Evolutionary conservation across 2,888 invertebrate species (phyloP).

Genomic region (Capitulum mitella): DNA sequence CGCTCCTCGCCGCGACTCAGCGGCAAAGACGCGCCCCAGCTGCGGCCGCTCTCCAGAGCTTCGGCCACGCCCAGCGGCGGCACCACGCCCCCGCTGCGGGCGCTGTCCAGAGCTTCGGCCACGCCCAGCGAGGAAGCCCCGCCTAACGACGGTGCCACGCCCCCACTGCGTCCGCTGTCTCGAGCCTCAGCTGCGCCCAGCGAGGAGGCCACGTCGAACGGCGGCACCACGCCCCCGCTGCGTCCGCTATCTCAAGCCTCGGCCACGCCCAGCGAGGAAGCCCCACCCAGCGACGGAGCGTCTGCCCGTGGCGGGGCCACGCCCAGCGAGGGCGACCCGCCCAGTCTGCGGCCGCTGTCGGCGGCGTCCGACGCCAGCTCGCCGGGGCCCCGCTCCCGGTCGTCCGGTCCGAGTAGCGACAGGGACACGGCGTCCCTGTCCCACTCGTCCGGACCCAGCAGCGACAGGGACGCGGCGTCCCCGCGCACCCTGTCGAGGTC

Average conservation of each 20-base stretch:
- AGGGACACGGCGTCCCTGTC: neutral
- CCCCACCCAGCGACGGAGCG: neutral
- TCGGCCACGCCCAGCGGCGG: neutral
- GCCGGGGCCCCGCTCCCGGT: neutral
- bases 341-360: neutral
- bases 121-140: neutral
- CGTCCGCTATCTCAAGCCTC: neutral
- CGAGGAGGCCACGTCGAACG: too few relatives aligned
- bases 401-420: neutral
- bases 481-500: neutral
- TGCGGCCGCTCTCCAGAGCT: neutral
- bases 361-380: neutral
- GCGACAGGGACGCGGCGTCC: neutral
- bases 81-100: neutral
- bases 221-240: too few relatives aligned
- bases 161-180: neutral
- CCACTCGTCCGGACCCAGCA: neutral
- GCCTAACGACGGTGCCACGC: neutral
- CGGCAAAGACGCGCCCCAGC: neutral
- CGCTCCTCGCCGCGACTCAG: slow-evolving; percentile 6
- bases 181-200: neutral
- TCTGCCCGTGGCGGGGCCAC: too few relatives aligned
- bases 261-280: neutral
- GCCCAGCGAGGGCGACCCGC: neutral
- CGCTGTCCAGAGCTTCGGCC: neutral